Evolutionary conservation across 2,113 vertebrate genomes (phyloP).

Genomic region (Leptocoma aspasia): DNA sequence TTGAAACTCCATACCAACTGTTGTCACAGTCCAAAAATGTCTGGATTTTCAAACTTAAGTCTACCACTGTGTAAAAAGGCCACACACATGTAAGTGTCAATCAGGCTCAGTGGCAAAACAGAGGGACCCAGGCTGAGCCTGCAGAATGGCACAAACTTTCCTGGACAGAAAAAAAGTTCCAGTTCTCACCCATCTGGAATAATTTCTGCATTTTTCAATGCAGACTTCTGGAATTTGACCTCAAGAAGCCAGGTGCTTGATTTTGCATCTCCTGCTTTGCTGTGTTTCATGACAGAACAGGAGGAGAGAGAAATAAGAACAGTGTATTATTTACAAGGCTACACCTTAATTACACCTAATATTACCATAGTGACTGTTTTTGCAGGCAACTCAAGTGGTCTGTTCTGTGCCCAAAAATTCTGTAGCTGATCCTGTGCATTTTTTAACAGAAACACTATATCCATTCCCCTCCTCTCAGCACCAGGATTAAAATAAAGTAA

Average conservation of each 20-base stretch:
- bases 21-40: conserved; percentile 63
- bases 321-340: neutral
- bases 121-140: conserved; percentile 41
- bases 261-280: conserved; percentile 1
- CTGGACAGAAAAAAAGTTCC: conserved; percentile 1
- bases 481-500: conserved; percentile 5
- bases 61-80: conserved; percentile 50
- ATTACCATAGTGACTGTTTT: neutral
- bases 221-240: neutral
- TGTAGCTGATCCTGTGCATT: neutral
- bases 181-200: neutral
- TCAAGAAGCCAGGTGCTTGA: neutral
- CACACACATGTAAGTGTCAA: conserved; percentile 68
- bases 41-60: conserved; percentile 67
- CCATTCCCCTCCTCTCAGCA: neutral
- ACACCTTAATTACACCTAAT: neutral
- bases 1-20: conserved; percentile 61
- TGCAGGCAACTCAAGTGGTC: neutral
- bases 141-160: conserved; percentile 43
- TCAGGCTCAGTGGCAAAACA: conserved; percentile 50
- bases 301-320: neutral
- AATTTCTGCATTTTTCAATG: neutral
- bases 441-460: conserved; percentile 19
- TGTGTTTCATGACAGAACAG: neutral
- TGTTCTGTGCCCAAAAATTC: neutral